Evolutionary conservation across 2,888 invertebrate species (phyloP).

Genomic region (Chymomyza procnemis): DNA sequence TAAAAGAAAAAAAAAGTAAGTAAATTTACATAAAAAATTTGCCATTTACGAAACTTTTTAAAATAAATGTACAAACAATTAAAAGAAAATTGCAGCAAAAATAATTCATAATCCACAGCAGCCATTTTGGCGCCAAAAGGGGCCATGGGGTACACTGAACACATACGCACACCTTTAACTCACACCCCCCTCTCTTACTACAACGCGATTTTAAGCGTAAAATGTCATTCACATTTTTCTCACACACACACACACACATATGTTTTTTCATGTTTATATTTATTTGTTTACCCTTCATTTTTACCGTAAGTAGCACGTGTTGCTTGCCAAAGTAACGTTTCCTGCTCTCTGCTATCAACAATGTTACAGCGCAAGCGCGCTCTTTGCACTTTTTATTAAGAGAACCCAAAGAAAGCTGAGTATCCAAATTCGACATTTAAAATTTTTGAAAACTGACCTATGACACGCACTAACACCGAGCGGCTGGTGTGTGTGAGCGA

Average conservation of each 20-base stretch:
- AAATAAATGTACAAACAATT: too few species aligned
- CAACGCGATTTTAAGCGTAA: constrained; percentile 54
- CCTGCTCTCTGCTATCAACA: constrained; percentile 36
- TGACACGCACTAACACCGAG: constrained; percentile 43
- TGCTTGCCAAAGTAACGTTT: constrained; percentile 34
- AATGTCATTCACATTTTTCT: constrained; percentile 55
- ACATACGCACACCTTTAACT: not conserved
- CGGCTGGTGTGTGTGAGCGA: constrained; percentile 14
- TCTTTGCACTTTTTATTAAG: constrained; percentile 40
- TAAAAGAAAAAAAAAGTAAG: too few species aligned
- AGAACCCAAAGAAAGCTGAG: constrained; percentile 1
- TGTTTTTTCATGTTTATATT: constrained; percentile 41
- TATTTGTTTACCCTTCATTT: constrained; percentile 50
- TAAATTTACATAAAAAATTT: too few species aligned
- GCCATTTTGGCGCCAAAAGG: constrained; percentile 56
- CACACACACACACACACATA: constrained; percentile 19
- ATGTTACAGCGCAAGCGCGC: constrained; percentile 49
- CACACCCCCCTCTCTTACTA: constrained; percentile 32
- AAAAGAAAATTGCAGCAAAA: not conserved
- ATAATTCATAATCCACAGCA: not conserved
- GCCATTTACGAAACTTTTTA: too few species aligned
- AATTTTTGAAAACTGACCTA: constrained; percentile 60
- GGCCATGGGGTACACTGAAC: too few species aligned
- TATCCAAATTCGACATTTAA: constrained; percentile 18
- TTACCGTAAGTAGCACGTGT: constrained; percentile 56